phyloP scores from a whole-genome alignment of 2,797 vertebrate species.

The Phoxinus dragarum region DNA sequence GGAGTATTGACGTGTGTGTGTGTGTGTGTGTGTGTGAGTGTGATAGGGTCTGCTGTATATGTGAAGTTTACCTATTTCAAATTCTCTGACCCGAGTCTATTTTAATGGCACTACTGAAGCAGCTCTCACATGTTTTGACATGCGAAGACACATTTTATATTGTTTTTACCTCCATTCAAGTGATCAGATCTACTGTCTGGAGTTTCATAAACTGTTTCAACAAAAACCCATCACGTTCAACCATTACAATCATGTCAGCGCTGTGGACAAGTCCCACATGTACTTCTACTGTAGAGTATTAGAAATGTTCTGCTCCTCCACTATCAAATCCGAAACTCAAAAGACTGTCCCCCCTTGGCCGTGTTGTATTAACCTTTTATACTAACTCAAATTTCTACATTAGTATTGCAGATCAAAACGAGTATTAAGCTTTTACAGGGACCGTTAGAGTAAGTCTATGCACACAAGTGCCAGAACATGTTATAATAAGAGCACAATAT shows the following conservation, averaged over 20 bases:
- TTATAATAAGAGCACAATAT: conserved; percentile 56
- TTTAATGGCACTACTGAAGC: conserved; percentile 38
- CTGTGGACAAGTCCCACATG: background rate
- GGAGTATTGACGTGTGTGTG: background rate
- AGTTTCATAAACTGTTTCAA: background rate
- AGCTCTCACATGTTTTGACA: conserved; percentile 29
- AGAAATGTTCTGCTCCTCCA: background rate
- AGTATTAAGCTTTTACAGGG: conserved; percentile 39
- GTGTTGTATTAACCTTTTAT: conserved; percentile 29
- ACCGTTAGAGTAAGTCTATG: conserved; percentile 19
- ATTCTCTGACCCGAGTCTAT: conserved; percentile 20
- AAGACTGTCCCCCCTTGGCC: background rate
- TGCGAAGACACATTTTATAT: conserved; percentile 23
- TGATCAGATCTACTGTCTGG: background rate
- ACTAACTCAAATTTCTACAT: conserved; percentile 29
- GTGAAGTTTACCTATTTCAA: conserved; percentile 64
- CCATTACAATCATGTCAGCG: background rate
- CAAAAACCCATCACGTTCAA: background rate
- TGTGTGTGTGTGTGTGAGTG: background rate
- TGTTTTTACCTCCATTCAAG: background rate
- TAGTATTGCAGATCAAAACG: conserved; percentile 45
- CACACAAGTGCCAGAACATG: conserved; percentile 59
- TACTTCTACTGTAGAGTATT: background rate
- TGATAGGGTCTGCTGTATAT: too few relatives aligned
- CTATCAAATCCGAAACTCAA: conserved; percentile 12